Evolutionary conservation across 1,140 invertebrate genomes (phyloP), one percentile per base, ranked within the genome.

Genomic region (Saccostrea glomerata): DNA sequence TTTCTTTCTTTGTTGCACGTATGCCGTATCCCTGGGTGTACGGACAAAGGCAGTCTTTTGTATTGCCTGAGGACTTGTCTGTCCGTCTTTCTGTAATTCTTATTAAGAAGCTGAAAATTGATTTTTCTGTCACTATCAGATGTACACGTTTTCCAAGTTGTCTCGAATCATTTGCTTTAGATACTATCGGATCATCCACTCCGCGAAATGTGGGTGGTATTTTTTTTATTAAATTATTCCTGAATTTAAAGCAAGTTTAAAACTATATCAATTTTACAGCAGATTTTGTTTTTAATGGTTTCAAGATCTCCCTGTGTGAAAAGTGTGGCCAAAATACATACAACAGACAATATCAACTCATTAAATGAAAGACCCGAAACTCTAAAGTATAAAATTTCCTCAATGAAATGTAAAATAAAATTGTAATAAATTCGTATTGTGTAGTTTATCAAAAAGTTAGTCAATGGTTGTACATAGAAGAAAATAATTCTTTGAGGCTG

Each of bases 111-210:
- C 30, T 77, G 70, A 36, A 77, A 77, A 77, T 77, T 77, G 70
- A 77, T 77, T 77, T 63, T 77, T 77, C 12, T 77, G 70, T 77
- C 70, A 77, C 30, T 77, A 77, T 77, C 70, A 77, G 70, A 77
- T 77, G 70, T 77, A 77, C 70, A 77, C 13, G 70, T 77, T 77
- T 77, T 77, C 25, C 15, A 77, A 25, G 70, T 25, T 36, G 70
- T 77, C 70, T 23, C 70, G 70, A 77, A 77, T 77, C 70, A 77
- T 77, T 77, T 77, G 70, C 70, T 77, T 77, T 77, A 77, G 70
- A 77, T 77, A 77, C 70, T 77, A 77, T 77, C 70, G 70, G 70
- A 15, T 17, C 70, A 77, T 77, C 70, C 70, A 77, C 70, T 77
- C 70, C 70, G 70, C 25, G 70, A 77, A 36, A 77, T 77, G 70